These are phyloP conservation scores for Apamea anceps DNA, from an alignment of 2,888 invertebrate species.

Conservation along the genomic window DNA sequence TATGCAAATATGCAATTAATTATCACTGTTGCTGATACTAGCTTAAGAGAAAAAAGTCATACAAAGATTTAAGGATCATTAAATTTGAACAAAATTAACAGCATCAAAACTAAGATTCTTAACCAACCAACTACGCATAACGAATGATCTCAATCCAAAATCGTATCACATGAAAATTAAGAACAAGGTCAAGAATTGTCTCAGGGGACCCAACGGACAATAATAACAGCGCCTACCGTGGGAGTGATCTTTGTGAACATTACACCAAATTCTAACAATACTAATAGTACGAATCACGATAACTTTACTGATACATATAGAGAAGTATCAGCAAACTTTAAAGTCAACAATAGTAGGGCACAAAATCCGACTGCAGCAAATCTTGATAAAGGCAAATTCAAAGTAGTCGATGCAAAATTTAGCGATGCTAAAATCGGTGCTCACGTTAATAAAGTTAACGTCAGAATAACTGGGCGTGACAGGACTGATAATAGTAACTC, in stretches of 20 bases:
- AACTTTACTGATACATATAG: conserved; percentile 65
- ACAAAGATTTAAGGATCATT: background rate
- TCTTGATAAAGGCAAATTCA: conserved; percentile 51
- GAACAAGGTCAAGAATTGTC: conserved; percentile 88
- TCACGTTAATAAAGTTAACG: conserved; percentile 70
- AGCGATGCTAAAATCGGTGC: conserved; percentile 72
- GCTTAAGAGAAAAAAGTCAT: background rate
- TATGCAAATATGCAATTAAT: background rate
- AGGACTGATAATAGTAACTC: conserved; percentile 55
- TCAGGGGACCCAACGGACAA: conserved; percentile 84
- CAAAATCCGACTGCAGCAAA: conserved; percentile 52
- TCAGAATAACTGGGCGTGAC: conserved; percentile 71
- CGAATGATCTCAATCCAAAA: conserved; percentile 59
- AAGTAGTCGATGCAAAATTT: conserved; percentile 68
- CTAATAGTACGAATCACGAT: conserved; percentile 72
- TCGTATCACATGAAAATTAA: conserved; percentile 77
- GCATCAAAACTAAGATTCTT: conserved; percentile 22
- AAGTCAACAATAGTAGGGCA: conserved; percentile 45
- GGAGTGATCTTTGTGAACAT: conserved; percentile 83
- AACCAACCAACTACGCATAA: conserved; percentile 29
- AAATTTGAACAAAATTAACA: conserved; percentile 23
- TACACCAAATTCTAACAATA: conserved; percentile 74
- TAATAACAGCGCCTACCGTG: conserved; percentile 83
- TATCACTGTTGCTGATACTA: background rate
- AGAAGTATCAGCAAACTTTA: conserved; percentile 49